Evolutionary conservation across 2,797 vertebrate genomes (phyloP), one percentile per base, ranked within the genome.

Genomic region (Setipinna tenuifilis): DNA sequence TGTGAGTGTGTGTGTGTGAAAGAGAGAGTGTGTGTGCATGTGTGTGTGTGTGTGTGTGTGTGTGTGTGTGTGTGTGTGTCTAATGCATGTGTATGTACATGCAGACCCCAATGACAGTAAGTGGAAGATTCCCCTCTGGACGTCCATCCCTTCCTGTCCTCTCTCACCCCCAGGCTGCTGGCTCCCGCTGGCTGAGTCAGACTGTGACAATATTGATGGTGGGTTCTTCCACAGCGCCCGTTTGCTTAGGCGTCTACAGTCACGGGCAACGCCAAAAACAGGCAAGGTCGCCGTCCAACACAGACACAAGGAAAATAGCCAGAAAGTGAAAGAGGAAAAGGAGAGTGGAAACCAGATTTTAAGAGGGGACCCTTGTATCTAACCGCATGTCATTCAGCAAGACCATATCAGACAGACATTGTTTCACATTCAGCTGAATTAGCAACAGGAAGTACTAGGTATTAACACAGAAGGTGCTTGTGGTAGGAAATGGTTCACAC

Each of bases 191-290:
- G 44, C 83, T 87, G 81, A 87, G 90, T 89, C 88, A 89, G 86
- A 90, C 90, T 87, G 83, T 75, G 83, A 90, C 87, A 91, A 90
- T 91, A 88, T 86, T 91, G 75, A 86, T 87, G 54, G 83, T 46
- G 83, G 80, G 88, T 85, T 88, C 83, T 83, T 84, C 86, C 59
- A 83, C 86, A 5, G 54, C 86, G 57, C n/a, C 81, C 57, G 87
- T 92, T 91, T 92, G 86, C 80, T 87, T 58, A 86, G 88, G 86
- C 50, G 89, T 91, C 87, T 91, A 86, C 86, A 85, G 83, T 61
- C 82, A 50, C 31, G 83, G 41, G 57, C 5, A 83, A 54, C 65
- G 68, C 7, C 62, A 59, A 81, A 84, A 86, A 83, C 84, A 78
- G 84, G 50, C 35, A 44, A 50, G 31, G 16, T 41, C 61, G 28